A percentile compares a stretch with the other conserved stretches of the same genome.
phyloP scores from a whole-genome alignment of 2,113 vertebrate genomes.

The Hepsetus odoe region DNA sequence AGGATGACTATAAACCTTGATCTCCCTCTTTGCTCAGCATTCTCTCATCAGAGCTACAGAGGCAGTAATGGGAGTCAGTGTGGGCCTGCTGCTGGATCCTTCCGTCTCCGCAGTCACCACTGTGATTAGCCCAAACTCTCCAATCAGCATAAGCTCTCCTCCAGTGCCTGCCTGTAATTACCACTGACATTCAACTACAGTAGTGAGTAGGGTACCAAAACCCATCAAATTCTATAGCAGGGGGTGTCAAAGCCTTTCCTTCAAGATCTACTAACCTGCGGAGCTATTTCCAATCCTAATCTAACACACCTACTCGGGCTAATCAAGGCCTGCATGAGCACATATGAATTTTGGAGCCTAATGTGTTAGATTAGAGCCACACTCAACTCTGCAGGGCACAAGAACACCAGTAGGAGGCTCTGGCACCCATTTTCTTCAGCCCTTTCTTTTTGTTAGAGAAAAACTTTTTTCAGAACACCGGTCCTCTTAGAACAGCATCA shows the following conservation, averaged over 20 bases:
- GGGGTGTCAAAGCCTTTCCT: neutral
- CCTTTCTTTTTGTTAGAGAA: neutral
- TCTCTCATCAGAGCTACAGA: conserved; percentile 29
- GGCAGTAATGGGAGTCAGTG: conserved; percentile 26
- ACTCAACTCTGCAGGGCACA: neutral
- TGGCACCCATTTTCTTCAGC: neutral
- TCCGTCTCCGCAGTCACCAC: neutral
- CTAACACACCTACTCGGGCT: conserved; percentile 6
- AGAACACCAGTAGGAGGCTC: neutral
- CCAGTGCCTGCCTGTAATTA: conserved; percentile 40
- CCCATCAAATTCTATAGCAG: conserved; percentile 19
- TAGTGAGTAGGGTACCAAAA: conserved; percentile 7
- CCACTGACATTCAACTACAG: conserved; percentile 24
- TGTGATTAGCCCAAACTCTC: conserved; percentile 45
- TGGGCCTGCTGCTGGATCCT: conserved; percentile 34
- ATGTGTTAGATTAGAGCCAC: neutral
- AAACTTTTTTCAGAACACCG: neutral
- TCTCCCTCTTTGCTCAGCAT: conserved; percentile 28
- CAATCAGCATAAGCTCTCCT: conserved; percentile 30
- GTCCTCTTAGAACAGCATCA: too few relatives aligned
- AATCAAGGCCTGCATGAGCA: conserved; percentile 25
- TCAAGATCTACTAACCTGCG: conserved; percentile 22
- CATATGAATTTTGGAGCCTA: neutral
- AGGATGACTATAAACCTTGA: conserved; percentile 33
- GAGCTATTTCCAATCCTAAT: conserved; percentile 24